These are phyloP conservation scores for Coregonus clupeaformis DNA, from an alignment of 2,113 vertebrate species.

Conservation along the genomic window DNA sequence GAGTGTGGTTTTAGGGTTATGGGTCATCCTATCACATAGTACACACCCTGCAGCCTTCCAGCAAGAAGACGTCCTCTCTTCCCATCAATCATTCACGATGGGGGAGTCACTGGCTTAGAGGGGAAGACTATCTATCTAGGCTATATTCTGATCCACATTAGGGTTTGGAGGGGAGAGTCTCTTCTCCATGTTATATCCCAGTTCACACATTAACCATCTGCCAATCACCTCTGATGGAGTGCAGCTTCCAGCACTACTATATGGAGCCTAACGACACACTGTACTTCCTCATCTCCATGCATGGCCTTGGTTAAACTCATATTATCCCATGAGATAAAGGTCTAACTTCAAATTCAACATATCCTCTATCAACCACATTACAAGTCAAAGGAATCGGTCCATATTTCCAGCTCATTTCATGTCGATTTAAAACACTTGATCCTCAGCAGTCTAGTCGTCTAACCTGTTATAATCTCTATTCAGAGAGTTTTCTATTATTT, in stretches of 20 bases:
- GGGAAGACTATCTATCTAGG: neutral
- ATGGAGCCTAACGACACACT: too few species aligned
- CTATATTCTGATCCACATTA: neutral
- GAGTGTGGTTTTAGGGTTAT: neutral
- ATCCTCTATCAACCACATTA: neutral
- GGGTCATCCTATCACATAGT: neutral
- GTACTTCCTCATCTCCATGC: neutral
- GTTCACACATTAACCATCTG: conserved; percentile 33
- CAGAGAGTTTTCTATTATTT: neutral
- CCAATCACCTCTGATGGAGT: conserved; percentile 25
- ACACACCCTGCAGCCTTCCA: neutral
- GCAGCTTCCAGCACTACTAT: neutral
- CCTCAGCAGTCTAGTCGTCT: neutral
- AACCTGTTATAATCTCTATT: neutral
- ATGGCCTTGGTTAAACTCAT: neutral
- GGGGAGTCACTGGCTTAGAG: neutral
- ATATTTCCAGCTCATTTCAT: neutral
- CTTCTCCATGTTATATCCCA: neutral
- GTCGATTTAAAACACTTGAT: neutral
- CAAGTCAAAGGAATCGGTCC: neutral
- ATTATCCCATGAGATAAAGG: neutral
- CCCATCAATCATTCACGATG: neutral
- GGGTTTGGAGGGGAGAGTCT: neutral
- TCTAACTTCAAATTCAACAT: neutral
- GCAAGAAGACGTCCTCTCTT: neutral